Evolutionary conservation across 2,797 vertebrate genomes (phyloP).

Genomic region (Myoxocephalus aenaeus): DNA sequence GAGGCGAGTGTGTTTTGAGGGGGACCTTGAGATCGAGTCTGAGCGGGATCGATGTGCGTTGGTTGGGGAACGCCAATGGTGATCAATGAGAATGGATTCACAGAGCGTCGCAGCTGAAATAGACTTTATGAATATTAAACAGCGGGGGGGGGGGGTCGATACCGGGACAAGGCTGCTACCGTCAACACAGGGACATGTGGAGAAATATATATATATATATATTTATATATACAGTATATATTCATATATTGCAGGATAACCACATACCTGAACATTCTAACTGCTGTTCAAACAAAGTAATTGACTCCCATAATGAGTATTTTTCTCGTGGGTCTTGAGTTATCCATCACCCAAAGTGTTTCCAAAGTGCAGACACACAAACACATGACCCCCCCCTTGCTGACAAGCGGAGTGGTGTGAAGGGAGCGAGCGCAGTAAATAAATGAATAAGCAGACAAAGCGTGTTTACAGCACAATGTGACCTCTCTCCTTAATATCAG

Average conservation of each 20-base stretch:
- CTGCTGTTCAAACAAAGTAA: constrained; percentile 52
- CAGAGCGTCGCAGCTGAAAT: constrained; percentile 85
- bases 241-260: constrained; percentile 2
- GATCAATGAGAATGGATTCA: constrained; percentile 98
- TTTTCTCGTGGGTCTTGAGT: constrained; percentile 34
- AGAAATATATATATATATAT: background rate
- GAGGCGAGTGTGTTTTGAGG: constrained; percentile 75
- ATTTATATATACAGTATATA: too few species aligned
- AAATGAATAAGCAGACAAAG: constrained; percentile 85
- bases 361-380: constrained; percentile 49
- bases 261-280: constrained; percentile 39
- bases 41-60: constrained; percentile 84
- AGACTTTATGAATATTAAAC: constrained; percentile 99
- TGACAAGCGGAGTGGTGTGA: constrained; percentile 75
- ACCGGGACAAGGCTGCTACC: constrained; percentile 71
- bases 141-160: constrained; percentile 84
- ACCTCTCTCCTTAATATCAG: constrained; percentile 81
- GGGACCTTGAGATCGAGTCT: constrained; percentile 88
- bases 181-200: constrained; percentile 59
- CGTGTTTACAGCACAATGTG: constrained; percentile 83
- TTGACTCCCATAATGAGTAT: constrained; percentile 50
- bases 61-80: constrained; percentile 87
- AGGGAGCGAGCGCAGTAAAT: constrained; percentile 78
- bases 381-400: constrained; percentile 58
- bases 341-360: constrained; percentile 61